Percentiles rank a stretch among this genome's conserved stretches.
Evolutionary conservation across 2,113 vertebrate genomes (phyloP).

Genomic region (Micronycteris hirsuta): DNA sequence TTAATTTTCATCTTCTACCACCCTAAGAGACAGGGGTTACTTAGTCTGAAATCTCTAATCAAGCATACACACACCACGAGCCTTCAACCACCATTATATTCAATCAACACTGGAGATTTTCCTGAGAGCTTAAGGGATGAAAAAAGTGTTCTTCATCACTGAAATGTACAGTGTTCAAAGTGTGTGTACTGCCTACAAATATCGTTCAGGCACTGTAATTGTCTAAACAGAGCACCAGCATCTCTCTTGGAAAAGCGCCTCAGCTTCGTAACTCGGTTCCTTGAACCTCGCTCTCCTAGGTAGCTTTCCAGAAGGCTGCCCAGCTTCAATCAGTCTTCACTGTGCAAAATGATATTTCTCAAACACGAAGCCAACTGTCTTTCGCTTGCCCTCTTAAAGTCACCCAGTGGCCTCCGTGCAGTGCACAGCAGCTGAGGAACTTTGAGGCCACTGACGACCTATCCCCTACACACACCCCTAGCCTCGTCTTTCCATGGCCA

Average conservation of each 20-base stretch:
- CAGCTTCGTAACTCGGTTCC: neutral
- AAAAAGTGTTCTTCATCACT: neutral
- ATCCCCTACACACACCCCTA: neutral
- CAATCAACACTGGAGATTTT: neutral
- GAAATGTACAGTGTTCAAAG: neutral
- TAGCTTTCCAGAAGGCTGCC: neutral
- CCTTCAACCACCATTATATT: neutral
- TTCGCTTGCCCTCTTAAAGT: neutral
- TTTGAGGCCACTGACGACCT: neutral
- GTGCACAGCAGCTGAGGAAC: neutral
- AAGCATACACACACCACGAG: neutral
- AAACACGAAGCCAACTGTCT: neutral
- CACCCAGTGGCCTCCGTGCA: neutral
- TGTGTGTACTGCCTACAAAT: neutral
- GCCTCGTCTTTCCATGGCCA: neutral
- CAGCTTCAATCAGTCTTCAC: neutral
- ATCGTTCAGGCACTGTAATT: neutral
- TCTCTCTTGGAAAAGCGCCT: neutral
- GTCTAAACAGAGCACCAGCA: neutral
- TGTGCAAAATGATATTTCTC: neutral
- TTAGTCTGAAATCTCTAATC: constrained; percentile 38
- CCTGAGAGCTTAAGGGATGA: neutral
- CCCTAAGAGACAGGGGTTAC: neutral
- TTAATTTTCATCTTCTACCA: neutral
- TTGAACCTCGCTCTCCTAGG: neutral